Percentiles rank a stretch among this genome's conserved stretches.
Evolutionary conservation across 2,113 vertebrate genomes (phyloP).

Genomic region (Sinocyclocheilus anshuiensis): DNA sequence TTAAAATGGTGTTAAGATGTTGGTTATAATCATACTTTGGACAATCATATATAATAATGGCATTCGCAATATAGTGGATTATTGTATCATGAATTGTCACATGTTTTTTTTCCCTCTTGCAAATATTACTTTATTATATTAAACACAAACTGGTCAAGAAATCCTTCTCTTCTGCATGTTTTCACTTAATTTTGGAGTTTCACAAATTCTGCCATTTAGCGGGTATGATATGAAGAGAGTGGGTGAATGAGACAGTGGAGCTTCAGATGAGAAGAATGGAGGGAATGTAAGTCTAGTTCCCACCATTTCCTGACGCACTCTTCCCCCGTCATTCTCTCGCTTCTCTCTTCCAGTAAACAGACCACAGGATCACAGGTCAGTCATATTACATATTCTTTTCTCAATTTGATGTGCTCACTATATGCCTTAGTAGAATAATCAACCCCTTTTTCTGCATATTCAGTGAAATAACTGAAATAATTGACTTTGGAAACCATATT

Average conservation of each 20-base stretch:
- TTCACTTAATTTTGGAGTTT: conserved; percentile 16
- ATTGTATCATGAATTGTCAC: neutral
- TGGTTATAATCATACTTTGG: neutral
- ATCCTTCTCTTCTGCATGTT: conserved; percentile 33
- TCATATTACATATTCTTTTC: conserved; percentile 15
- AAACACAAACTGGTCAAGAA: neutral
- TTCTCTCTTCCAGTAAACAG: conserved; percentile 51
- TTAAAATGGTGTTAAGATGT: neutral
- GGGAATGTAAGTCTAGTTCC: conserved; percentile 72
- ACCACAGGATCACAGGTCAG: conserved; percentile 68
- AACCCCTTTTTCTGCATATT: neutral
- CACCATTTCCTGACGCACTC: conserved; percentile 69
- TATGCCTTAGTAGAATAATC: neutral
- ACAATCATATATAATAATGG: neutral
- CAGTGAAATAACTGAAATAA: neutral
- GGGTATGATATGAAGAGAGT: conserved; percentile 55
- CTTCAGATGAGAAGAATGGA: conserved; percentile 74
- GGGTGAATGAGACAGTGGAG: conserved; percentile 72
- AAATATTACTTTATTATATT: neutral
- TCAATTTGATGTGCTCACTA: neutral
- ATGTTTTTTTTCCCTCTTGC: neutral
- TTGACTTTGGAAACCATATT: neutral
- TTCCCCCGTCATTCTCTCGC: conserved; percentile 33
- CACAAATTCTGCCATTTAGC: conserved; percentile 40
- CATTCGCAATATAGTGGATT: neutral